Evolutionary conservation across 2,797 vertebrate species (phyloP).

Genomic region (Glossophaga mutica): DNA sequence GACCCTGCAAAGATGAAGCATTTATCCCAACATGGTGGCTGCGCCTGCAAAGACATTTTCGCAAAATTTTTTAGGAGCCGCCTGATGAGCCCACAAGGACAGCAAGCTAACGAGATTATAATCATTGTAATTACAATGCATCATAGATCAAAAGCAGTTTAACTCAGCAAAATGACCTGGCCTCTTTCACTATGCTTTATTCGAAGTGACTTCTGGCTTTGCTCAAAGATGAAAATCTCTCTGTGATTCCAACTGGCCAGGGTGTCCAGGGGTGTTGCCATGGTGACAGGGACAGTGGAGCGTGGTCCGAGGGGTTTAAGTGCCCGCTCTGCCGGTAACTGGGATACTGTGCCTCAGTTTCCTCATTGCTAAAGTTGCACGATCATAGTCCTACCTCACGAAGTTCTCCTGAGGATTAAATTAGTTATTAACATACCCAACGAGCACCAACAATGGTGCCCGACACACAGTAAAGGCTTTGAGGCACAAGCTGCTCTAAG

Average conservation of each 20-base stretch:
- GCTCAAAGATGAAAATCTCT: neutral
- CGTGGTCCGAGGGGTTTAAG: neutral
- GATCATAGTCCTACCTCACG: neutral
- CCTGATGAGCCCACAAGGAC: slow-evolving; percentile 47
- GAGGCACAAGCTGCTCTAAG: neutral
- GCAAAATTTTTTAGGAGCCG: slow-evolving; percentile 49
- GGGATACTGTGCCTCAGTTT: neutral
- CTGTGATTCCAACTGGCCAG: neutral
- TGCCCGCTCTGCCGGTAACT: neutral
- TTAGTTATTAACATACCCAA: neutral
- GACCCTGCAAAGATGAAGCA: neutral
- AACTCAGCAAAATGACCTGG: slow-evolving; percentile 56
- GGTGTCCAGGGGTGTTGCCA: neutral
- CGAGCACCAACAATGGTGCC: neutral
- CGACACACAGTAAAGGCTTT: neutral
- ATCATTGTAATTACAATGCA: slow-evolving; percentile 68
- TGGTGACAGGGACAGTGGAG: no score
- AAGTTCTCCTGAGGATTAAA: neutral
- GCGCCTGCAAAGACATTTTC: neutral
- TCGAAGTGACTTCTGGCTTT: neutral
- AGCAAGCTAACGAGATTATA: slow-evolving; percentile 62
- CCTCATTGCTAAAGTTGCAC: neutral
- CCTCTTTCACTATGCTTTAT: neutral
- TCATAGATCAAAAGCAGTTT: slow-evolving; percentile 62
- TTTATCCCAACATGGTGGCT: slow-evolving; percentile 6